Evolutionary conservation across 2,113 vertebrate genomes (phyloP).

Genomic region (Stictonetta naevosa): DNA sequence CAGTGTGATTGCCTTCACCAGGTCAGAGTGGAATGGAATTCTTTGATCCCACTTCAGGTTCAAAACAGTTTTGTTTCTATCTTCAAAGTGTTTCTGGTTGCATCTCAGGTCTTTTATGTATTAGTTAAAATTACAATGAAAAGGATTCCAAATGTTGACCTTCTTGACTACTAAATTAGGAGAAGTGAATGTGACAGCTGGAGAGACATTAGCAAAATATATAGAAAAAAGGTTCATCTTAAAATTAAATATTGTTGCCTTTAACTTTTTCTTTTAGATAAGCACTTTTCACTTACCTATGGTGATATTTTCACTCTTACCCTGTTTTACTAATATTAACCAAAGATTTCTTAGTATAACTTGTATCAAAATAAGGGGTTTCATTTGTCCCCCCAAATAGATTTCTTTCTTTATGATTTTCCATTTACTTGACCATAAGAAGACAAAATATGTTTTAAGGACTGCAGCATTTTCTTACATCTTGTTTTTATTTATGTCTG

Average conservation of each 20-base stretch:
- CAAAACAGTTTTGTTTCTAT: background rate
- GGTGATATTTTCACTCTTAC: background rate
- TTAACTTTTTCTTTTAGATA: background rate
- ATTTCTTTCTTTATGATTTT: background rate
- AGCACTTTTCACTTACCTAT: accelerated
- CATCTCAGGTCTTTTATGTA: background rate
- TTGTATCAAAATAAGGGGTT: background rate
- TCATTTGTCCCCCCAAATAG: background rate
- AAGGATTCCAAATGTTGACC: background rate
- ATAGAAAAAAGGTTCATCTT: background rate
- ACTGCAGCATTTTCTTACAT: background rate
- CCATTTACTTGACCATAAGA: background rate
- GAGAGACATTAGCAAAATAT: background rate
- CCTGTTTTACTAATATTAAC: background rate
- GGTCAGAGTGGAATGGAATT: background rate
- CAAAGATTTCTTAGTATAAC: background rate
- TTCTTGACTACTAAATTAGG: background rate
- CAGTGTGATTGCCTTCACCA: background rate
- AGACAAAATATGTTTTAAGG: background rate
- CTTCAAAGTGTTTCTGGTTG: background rate
- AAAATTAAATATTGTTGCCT: background rate
- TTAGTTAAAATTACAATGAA: background rate
- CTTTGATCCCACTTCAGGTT: background rate
- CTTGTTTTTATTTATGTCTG: background rate
- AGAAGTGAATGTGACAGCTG: background rate